Percentiles rank a stretch among this genome's conserved stretches.
Conservation (phyloP, 2,888 invertebrate species). For the Drymonia ruficornis region DNA sequence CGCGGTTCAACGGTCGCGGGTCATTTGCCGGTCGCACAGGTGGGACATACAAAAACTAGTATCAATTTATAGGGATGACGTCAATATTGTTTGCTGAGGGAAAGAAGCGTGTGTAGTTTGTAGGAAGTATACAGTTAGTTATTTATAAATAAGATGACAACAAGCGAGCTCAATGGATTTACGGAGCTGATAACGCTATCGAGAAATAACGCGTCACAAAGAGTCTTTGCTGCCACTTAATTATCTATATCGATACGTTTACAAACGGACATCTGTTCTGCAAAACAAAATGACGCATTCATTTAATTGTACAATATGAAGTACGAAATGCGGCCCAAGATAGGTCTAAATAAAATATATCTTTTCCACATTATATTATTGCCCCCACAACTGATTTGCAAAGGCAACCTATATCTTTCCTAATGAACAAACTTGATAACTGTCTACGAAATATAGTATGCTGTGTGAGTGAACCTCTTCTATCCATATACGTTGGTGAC, state of each 20-base stretch:
- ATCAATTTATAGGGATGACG: background rate
- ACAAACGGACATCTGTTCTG: background rate
- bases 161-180: background rate
- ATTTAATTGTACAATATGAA: background rate
- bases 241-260: conserved; percentile 2
- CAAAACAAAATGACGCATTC: background rate
- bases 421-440: too few relatives aligned
- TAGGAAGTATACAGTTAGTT: background rate
- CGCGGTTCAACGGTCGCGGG: conserved; percentile 51
- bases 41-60: conserved; percentile 34
- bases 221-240: background rate
- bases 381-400: too few relatives aligned
- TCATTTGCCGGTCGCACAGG: conserved; percentile 42
- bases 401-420: too few relatives aligned
- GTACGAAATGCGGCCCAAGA: too few relatives aligned
- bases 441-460: too few relatives aligned
- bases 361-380: too few relatives aligned
- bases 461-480: background rate
- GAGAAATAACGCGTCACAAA: background rate
- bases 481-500: background rate
- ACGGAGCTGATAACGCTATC: conserved; percentile 2
- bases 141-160: background rate
- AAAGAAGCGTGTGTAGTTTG: background rate
- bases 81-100: too few relatives aligned
- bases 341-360: too few relatives aligned